Evolutionary conservation across 2,888 invertebrate genomes (phyloP).

Genomic region (Chesias legatella): DNA sequence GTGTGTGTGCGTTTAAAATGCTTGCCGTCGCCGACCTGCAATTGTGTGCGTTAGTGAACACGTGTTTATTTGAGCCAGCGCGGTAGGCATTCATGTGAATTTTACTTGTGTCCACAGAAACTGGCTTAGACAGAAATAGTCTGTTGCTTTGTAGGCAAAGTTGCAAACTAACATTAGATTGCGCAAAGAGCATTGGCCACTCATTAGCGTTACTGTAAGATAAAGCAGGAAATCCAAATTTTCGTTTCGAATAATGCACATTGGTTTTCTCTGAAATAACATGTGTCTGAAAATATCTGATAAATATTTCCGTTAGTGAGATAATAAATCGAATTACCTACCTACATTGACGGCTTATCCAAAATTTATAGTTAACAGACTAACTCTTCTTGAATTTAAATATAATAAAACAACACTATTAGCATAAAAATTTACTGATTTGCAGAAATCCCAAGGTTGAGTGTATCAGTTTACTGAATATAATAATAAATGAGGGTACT

Average conservation of each 20-base stretch:
- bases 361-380: no score
- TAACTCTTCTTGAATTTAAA: no score
- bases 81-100: slow-evolving; percentile 77
- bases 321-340: slow-evolving; percentile 12
- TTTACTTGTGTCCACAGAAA: slow-evolving; percentile 74
- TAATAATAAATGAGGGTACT: slow-evolving; percentile 23
- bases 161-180: slow-evolving; percentile 35
- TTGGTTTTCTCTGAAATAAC: background rate
- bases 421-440: background rate
- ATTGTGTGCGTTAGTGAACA: slow-evolving; percentile 53
- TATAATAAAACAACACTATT: background rate
- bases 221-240: slow-evolving; percentile 6
- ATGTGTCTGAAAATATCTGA: background rate
- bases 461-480: no score
- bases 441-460: background rate
- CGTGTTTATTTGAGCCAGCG: slow-evolving; percentile 70
- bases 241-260: slow-evolving; percentile 1
- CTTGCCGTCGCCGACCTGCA: slow-evolving; percentile 32
- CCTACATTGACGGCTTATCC: no score
- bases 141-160: slow-evolving; percentile 67
- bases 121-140: slow-evolving; percentile 68
- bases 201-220: slow-evolving; percentile 10
- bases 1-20: slow-evolving; percentile 47
- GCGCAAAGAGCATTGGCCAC: slow-evolving; percentile 19
- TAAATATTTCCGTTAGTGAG: slow-evolving; percentile 19